These are phyloP conservation scores for Tragelaphus strepsiceros DNA, from an alignment of 2,113 vertebrate genomes.

Conservation along the genomic window DNA sequence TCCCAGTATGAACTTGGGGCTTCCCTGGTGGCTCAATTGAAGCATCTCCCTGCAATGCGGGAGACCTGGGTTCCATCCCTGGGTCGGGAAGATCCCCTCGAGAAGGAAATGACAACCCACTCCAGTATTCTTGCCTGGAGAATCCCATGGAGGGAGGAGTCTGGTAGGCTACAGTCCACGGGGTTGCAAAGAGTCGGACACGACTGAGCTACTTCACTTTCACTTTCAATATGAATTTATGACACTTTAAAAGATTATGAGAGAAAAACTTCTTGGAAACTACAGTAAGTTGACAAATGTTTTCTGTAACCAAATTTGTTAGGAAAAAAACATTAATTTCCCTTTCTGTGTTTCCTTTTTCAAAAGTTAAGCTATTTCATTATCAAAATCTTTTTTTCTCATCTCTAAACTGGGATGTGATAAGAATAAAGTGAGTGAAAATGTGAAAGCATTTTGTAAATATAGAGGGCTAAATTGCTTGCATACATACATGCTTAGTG, in stretches of 20 bases:
- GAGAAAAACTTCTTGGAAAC: neutral
- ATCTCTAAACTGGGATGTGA: neutral
- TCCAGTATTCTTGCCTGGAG: no score
- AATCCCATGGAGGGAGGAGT: no score
- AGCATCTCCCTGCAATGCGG: no score
- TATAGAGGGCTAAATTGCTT: neutral
- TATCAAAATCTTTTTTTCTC: neutral
- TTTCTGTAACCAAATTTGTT: conserved; percentile 13
- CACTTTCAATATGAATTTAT: neutral
- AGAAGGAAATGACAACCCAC: no score
- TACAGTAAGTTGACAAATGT: neutral
- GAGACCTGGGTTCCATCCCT: no score
- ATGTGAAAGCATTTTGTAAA: neutral
- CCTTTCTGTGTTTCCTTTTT: conserved; percentile 5
- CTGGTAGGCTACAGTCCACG: no score
- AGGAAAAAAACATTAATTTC: neutral
- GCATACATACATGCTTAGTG: neutral
- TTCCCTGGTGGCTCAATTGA: no score
- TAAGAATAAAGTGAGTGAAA: neutral
- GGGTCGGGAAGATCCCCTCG: no score
- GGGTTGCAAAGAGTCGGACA: no score
- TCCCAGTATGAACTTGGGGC: neutral
- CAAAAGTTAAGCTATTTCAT: neutral
- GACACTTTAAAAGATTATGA: neutral
- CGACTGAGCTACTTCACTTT: no score